Base-by-base conservation (phyloP, 1,140 invertebrate species). In the Zelostemma sp. region DNA sequence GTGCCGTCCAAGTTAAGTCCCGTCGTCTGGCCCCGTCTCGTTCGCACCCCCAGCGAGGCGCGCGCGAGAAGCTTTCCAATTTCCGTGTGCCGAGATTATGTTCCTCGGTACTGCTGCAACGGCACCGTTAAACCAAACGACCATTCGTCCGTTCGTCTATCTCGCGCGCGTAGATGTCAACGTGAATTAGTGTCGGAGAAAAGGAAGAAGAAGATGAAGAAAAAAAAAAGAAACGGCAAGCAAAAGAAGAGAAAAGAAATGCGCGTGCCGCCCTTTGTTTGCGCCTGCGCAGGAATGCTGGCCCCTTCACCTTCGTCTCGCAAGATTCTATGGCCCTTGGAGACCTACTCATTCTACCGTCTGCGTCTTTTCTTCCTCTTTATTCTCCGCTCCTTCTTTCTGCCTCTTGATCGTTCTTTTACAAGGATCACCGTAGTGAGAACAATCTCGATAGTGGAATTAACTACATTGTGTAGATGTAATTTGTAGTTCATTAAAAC, bases 151-250 rank as follows among this genome's bases (percentile, higher is more conserved):
- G 69, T 48, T 59, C 55, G 67, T 74, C 68, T 68, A 68, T 70
- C 55, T 68, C 33, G 19, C 38, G 68, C 67, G 64, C 46, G 38
- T 57, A 63, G 50, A 66, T 69, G 79, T 79, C 77, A 75, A 64
- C 64, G 76, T 68, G 73, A 78, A 80, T 79, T 78, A 78, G 65
- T 67, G 70, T 76, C 65, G 49, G 50, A 46, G 43, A 54, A 45
- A 66, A 53, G 54, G 65, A 50, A 68, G 46, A 41, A 31, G 43
- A 53, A 71, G 46, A 74, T 68, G 72, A 73, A 70, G 25, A 11
- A 5, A 35, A 35, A 16, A 41, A 17, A 12, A 17, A 5, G 33
- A 38, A 12, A 19, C 19, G n/a, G 11, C 19, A 12, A 45, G 1
- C 1, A 45, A 17, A 45, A 17, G 8, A 45, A 16, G 16, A 45